Conservation (phyloP, 2,797 vertebrate species). For the Pipistrellus pipistrellus region DNA sequence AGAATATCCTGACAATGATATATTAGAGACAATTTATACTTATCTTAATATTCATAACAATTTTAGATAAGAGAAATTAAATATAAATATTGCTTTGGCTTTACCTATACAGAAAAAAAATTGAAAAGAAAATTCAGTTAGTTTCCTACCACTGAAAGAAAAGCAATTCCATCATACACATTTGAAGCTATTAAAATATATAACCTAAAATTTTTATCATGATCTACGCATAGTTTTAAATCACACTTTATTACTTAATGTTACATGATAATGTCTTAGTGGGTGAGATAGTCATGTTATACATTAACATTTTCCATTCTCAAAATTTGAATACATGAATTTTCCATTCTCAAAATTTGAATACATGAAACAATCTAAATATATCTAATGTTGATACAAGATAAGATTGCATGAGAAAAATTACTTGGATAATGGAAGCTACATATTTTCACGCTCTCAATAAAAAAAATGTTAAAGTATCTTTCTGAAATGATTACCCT, state of each 20-base stretch:
- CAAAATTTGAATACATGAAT: conserved; percentile 21
- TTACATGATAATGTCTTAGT: not conserved
- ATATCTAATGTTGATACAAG: not conserved
- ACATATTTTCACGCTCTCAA: not conserved
- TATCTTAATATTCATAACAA: not conserved
- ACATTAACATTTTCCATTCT: conserved; percentile 21
- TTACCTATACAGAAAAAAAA: not conserved
- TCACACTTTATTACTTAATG: not conserved
- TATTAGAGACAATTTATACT: rapidly evolving
- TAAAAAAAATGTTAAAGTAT: not conserved
- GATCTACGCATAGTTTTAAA: not conserved
- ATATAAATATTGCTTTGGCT: not conserved
- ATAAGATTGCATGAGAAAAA: conserved; percentile 19
- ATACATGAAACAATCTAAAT: not conserved
- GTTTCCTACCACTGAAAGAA: not conserved
- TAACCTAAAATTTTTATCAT: not conserved
- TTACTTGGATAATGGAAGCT: not conserved
- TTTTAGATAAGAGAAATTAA: not conserved
- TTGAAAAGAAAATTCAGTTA: conserved; percentile 24
- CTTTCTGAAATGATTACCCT: not conserved
- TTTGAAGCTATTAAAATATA: not conserved
- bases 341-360: conserved; percentile 40
- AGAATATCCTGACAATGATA: not conserved
- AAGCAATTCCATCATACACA: not conserved
- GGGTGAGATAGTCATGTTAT: not conserved